Base-by-base conservation (phyloP, 2,113 vertebrate genomes). In the Hystrix brachyura region DNA sequence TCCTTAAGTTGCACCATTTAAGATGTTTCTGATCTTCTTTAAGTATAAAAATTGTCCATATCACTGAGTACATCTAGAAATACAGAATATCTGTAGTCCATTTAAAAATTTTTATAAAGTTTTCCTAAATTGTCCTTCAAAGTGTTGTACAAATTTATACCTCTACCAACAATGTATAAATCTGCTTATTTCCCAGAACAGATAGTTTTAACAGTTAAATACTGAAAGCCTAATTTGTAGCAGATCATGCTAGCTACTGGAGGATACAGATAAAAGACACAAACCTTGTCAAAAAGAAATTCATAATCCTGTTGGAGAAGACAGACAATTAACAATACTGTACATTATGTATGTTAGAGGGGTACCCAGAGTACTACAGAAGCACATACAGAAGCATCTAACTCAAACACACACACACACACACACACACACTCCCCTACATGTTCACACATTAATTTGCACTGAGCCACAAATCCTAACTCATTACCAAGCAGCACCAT, bases 231-330 rank as follows among this genome's bases (percentile, higher is more conserved):
- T 91, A 96, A 18, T 86, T 91, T 38, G 18, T 55, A 72, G 38
- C 55, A 93, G n/a, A 90, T 51, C 48, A 94, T 62, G 87, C 17
- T 95, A 90, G 43, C 74, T 91, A 86, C 60, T 79, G 18, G 69
- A 90, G 29, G 29, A 97, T 64, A 96, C 60, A 94, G 86, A 94
- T 91, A 95, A 96, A 95, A 96, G 93, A 93, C 83, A 94, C 78
- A 97, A 95, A 94, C 62, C 74, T 94, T 95, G 74, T 97, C 92
- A 96, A 90, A 95, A 96, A 96, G 96, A 74, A 93, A 97, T 80
- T 91, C 92, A 96, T 83, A 92, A 95, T 92, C 85, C 91, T 96
- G 67, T 90, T 92, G 74, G 64, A 94, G 88, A 96, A 96, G 95
- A 93, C 80, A 95, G 88, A 94, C 86, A 94, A 92, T 96, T 96